phyloP scores from a whole-genome alignment of 2,797 vertebrate species.

The Anabacerthia variegaticeps region DNA sequence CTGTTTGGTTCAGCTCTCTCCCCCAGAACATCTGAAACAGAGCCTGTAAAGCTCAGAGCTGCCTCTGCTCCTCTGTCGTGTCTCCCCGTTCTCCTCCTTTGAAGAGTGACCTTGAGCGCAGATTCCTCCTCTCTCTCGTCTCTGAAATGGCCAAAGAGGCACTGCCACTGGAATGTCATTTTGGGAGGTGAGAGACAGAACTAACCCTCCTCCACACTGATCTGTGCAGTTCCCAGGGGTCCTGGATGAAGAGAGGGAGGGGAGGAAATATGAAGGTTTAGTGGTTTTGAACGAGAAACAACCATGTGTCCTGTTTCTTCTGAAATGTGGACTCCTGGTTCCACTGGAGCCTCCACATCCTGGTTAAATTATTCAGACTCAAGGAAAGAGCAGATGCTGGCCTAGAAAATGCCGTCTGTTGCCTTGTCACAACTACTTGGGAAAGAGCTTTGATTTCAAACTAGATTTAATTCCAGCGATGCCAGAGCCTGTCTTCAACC shows the following conservation, averaged over 20 bases:
- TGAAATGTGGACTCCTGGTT: background rate
- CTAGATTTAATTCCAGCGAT: background rate
- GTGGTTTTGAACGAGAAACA: background rate
- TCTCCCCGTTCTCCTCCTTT: background rate
- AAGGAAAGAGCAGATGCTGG: constrained; percentile 46
- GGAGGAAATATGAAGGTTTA: background rate
- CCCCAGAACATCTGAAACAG: background rate
- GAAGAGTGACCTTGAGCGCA: background rate
- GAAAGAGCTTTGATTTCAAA: background rate
- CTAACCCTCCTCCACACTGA: background rate
- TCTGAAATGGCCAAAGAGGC: background rate
- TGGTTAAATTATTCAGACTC: constrained; percentile 14
- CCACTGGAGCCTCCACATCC: background rate
- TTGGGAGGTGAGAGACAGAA: background rate
- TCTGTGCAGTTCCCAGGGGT: background rate
- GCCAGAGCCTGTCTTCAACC: background rate
- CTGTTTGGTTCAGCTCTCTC: background rate
- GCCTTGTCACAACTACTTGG: constrained; percentile 36
- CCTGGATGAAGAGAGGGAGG: background rate
- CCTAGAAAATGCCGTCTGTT: constrained; percentile 52
- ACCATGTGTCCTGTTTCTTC: background rate
- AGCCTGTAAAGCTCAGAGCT: background rate
- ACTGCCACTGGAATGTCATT: background rate
- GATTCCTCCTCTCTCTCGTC: background rate
- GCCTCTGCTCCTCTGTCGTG: background rate